Conservation (phyloP, 2,113 vertebrate genomes). For the Phoxinus phoxinus region DNA sequence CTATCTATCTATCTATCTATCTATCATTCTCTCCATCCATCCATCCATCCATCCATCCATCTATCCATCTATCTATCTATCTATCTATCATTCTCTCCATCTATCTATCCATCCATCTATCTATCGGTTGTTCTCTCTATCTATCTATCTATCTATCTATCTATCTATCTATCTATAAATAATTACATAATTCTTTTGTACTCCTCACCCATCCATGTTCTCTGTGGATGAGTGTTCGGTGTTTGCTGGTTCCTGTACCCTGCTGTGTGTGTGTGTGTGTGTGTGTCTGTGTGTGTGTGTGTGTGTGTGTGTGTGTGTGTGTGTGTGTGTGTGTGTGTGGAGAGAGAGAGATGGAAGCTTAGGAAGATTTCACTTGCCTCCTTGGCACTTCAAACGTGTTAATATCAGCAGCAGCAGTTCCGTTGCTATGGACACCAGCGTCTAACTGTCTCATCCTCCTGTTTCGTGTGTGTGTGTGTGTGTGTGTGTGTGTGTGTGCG, state of each 20-base stretch:
- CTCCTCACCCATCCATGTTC: background rate
- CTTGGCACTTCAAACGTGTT: slow-evolving; percentile 44
- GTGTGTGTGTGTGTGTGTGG: background rate
- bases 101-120: too few species aligned
- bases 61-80: too few species aligned
- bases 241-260: background rate
- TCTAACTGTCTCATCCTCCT: slow-evolving; percentile 43
- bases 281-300: background rate
- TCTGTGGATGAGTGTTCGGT: background rate
- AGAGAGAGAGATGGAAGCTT: background rate
- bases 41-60: too few species aligned
- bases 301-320: background rate
- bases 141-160: too few species aligned
- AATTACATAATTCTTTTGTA: background rate
- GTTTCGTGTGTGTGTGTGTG: background rate
- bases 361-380: background rate
- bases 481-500: background rate
- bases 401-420: slow-evolving; percentile 48
- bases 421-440: slow-evolving; percentile 45
- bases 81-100: too few species aligned
- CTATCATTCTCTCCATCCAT: too few species aligned
- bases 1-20: too few species aligned
- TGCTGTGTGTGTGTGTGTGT: background rate
- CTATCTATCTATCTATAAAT: background rate
- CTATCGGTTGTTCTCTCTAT: too few species aligned